Evolutionary conservation across 2,888 invertebrate species (phyloP), one percentile per base, ranked within the genome.

Genomic region (Dicranocentrus wangi): DNA sequence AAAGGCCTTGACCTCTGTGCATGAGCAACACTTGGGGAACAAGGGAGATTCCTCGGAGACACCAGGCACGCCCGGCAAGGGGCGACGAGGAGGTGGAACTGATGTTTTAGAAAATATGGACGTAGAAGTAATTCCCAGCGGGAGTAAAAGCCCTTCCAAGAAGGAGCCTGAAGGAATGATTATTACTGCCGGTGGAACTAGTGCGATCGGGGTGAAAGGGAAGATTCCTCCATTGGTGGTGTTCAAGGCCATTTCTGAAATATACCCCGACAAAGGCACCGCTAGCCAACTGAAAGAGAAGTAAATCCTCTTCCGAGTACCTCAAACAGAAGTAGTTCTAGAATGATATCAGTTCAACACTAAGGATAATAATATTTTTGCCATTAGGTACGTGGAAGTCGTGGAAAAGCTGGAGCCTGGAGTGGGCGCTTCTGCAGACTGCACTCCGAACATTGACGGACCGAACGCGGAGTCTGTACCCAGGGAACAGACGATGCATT

Each of bases 381-480:
- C 15, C 17, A 47, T 10, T 21, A 95, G 95, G 87, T 96, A 95
- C 89, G 93, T 95, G 81, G 96, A 96, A 90, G 90, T 97, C 51
- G 95, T 96, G 0, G 96, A 97, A 87, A 92, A 93, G 82, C 91
- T 93, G 85, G 96, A 96, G 90, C 96, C 96, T 0, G 93, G 94
- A 88, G 93, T 93, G 21, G 82, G 83, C 0, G 51, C 94, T 43
- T 96, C 96, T 0, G 95, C 96, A 1, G 97, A 97, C 89, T 98
- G 98, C 88, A 98, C 98, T 15, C 97, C 98, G 27, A 98, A 98
- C 90, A 96, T 98, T 87, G 98, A 98, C 90, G 98, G 98, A 0
- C 93, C 94, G 2, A 93, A 93, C 85, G 96, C 98, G 0, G 95
- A 96, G 89, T 95, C 95, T 72, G 97, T 97, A 27, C 93, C 95